phyloP scores from a whole-genome alignment of 2,113 vertebrate genomes.

The Chloroceryle aenea region DNA sequence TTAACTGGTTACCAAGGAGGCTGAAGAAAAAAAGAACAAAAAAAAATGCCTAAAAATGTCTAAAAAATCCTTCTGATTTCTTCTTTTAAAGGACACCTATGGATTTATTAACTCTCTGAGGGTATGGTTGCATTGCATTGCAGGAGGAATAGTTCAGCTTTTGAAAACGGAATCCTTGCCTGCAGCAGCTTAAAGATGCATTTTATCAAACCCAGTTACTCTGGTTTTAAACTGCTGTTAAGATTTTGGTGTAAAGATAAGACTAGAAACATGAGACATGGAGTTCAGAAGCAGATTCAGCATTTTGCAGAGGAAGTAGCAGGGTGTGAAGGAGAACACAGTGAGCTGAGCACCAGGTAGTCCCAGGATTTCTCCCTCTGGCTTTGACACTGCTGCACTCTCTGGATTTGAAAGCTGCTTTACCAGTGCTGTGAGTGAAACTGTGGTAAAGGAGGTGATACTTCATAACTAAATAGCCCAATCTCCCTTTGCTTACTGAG shows the following conservation, averaged over 20 bases:
- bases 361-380: background rate
- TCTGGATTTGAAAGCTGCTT: background rate
- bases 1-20: slow-evolving; percentile 59
- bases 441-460: background rate
- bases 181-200: background rate
- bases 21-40: background rate
- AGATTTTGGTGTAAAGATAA: background rate
- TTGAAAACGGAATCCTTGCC: background rate
- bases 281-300: background rate
- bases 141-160: background rate
- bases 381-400: background rate
- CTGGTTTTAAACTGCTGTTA: background rate
- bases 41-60: slow-evolving; percentile 12
- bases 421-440: background rate
- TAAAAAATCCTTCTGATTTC: background rate
- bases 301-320: background rate
- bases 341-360: background rate
- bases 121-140: background rate
- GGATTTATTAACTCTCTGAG: background rate
- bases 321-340: background rate
- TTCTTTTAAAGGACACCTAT: background rate
- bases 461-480: background rate
- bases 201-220: background rate
- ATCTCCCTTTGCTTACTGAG: background rate
- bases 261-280: background rate